Evolutionary conservation across 37 sponge, comb jelly and placozoan species (phyloP), one percentile per base, ranked within the genome.

Genomic region (Ephydatia muelleri): DNA sequence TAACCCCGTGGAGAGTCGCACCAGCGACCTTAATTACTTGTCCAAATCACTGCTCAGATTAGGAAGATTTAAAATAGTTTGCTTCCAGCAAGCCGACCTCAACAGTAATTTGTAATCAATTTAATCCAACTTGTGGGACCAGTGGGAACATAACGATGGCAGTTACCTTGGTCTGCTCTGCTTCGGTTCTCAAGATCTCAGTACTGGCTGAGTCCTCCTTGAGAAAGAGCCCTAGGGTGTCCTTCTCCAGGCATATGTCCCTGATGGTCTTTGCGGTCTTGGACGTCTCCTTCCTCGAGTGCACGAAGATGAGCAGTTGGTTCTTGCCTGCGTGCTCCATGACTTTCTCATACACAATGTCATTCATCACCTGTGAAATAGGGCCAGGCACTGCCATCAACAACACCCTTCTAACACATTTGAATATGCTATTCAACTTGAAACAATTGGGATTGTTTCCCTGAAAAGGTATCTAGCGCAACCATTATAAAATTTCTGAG

Each of bases 261-360:
- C 97, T 81, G 37, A 99, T 80, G 39, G 92, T 80, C 86, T 88
- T 94, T 32, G 99, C 99, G 29, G 99, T 99, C 71, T 95, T 95
- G 69, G 85, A 92, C 0, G 99, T 99, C 48, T 96, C 99, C 65
- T 99, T 99, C 16, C 99, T 77, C 0, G 99, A 96, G 84, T 99
- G 99, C 19, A 99, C 99, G 86, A 99, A 99, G 6, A 99, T 89
- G 39, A 99, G 89, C 30, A 99, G 95, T 80, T 97, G 97, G 89
- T 94, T 93, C 69, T 82, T 94, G 2, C 99, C 99, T 29, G 99
- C 99, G 49, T 92, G 79, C 75, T 99, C 99, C 87, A 99, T 85
- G 33, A 99, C 94, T 81, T 99, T 99, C 38, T 99, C 99, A 76
- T 99, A 99, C 66, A 99, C 95, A 49, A 96, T 88, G 25, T 93